Evolutionary conservation across 2,113 vertebrate species (phyloP).

Genomic region (Pedionomus torquatus): DNA sequence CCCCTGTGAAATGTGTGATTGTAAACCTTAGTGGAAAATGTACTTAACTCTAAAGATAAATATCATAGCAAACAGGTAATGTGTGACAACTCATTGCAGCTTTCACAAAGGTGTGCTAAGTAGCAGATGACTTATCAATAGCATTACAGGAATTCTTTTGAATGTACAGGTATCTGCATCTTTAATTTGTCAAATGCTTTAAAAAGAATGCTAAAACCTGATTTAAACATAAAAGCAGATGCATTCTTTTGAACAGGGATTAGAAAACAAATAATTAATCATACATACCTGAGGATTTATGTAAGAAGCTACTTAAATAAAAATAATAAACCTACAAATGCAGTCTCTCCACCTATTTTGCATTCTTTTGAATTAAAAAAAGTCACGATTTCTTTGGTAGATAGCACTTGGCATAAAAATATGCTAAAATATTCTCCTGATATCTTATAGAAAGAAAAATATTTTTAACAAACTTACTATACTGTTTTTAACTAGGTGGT

Average conservation of each 20-base stretch:
- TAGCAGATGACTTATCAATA: neutral
- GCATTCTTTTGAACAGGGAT: constrained; percentile 54
- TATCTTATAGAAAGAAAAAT: neutral
- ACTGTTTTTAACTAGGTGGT: neutral
- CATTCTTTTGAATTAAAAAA: constrained; percentile 4
- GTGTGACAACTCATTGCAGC: neutral
- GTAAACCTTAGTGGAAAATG: neutral
- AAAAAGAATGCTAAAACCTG: constrained; percentile 24
- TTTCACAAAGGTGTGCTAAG: neutral
- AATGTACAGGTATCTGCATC: neutral
- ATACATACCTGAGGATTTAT: constrained; percentile 50
- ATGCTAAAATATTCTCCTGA: neutral
- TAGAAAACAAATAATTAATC: constrained; percentile 60
- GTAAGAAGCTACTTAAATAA: constrained; percentile 47
- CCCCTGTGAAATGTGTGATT: neutral
- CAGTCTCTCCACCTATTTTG: neutral
- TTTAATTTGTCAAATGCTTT: constrained; percentile 33
- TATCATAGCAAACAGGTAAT: neutral
- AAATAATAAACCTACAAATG: constrained; percentile 17
- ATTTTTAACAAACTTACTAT: neutral
- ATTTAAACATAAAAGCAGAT: constrained; percentile 55
- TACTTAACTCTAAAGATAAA: neutral
- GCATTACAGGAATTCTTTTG: neutral
- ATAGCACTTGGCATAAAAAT: constrained; percentile 13
- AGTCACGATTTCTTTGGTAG: neutral